A percentile compares a stretch with the other conserved stretches of the same genome.
phyloP scores from a whole-genome alignment of 2,113 vertebrate species.

The Gallinago paraguaiae region DNA sequence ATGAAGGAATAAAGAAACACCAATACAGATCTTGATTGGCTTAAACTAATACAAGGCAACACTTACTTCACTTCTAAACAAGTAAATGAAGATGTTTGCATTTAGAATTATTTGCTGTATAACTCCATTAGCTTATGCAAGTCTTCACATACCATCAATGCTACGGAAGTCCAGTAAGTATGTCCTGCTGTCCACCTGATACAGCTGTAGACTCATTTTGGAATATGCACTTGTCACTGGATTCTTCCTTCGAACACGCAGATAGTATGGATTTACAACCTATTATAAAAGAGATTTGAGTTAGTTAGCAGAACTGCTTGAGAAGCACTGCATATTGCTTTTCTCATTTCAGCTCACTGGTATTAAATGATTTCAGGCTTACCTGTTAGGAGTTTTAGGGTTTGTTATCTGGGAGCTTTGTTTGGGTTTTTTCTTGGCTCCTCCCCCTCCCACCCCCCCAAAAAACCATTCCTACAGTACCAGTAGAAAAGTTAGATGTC shows the following conservation, averaged over 20 bases:
- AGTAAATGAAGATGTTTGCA: not conserved
- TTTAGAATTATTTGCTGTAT: not conserved
- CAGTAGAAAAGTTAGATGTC: not conserved
- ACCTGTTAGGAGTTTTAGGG: not conserved
- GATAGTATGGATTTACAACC: slow-evolving; percentile 96
- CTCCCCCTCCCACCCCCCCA: not conserved
- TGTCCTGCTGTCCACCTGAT: slow-evolving; percentile 97
- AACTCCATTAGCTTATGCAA: not conserved
- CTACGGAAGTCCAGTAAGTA: slow-evolving; percentile 97
- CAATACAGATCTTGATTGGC: not conserved
- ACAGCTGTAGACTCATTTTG: slow-evolving; percentile 98
- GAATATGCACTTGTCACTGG: slow-evolving; percentile 91
- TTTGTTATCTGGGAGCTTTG: not conserved
- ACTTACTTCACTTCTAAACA: not conserved
- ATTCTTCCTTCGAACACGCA: slow-evolving; percentile 95
- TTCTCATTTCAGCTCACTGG: not conserved
- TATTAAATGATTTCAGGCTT: not conserved
- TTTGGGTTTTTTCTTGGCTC: too few relatives aligned
- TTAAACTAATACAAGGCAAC: not conserved
- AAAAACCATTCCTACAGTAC: not conserved
- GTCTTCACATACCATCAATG: slow-evolving; percentile 89
- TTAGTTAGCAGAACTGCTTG: slow-evolving; percentile 2
- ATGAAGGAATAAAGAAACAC: not conserved
- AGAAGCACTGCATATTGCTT: not conserved
- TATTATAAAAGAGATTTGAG: slow-evolving; percentile 52